Percentiles rank a stretch among this genome's conserved stretches.
Conservation (phyloP, 2,888 invertebrate species). For the Morinoia aosen region DNA sequence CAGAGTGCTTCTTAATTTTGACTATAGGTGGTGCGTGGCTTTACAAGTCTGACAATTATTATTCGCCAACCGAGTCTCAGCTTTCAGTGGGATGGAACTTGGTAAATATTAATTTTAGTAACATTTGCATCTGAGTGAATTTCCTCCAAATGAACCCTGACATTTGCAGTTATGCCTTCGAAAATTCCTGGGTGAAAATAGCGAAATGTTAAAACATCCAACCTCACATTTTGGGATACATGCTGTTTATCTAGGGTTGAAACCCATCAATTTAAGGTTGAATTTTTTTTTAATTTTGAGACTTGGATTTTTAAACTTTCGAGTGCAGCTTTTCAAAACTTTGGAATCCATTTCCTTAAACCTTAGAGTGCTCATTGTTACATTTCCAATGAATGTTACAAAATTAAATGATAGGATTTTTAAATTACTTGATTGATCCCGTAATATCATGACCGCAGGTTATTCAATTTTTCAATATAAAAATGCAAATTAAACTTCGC, state of each 20-base stretch:
- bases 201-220: background rate
- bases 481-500: too few species aligned
- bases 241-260: background rate
- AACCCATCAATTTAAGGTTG: background rate
- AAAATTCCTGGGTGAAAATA: too few species aligned
- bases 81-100: background rate
- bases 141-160: background rate
- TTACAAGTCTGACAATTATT: background rate
- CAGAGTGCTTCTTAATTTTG: background rate
- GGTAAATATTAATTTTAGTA: background rate
- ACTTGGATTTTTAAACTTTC: background rate
- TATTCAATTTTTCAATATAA: too few species aligned
- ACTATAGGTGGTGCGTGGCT: background rate
- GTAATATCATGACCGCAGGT: too few species aligned
- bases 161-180: background rate
- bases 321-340: background rate
- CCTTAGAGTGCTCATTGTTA: too few species aligned
- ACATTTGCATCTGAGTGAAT: background rate
- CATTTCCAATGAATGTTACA: too few species aligned
- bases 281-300: too few species aligned
- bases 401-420: too few species aligned
- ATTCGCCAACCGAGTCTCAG: background rate
- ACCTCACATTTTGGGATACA: background rate
- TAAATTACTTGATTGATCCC: too few species aligned
- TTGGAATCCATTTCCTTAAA: background rate